Base-by-base conservation (phyloP, 1,140 invertebrate genomes). In the Lucilia cuprina region DNA sequence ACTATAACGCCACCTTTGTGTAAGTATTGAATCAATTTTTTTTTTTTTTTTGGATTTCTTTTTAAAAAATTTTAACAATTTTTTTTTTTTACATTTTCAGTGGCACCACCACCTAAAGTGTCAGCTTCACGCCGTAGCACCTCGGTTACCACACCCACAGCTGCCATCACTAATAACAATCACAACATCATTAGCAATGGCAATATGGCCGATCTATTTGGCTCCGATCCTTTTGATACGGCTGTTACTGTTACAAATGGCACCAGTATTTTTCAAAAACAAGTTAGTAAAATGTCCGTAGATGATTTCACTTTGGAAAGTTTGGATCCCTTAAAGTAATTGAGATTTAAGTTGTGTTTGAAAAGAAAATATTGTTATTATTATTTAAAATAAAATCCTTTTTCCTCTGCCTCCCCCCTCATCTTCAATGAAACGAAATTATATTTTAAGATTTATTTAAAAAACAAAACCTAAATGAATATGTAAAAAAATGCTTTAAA, bases 301-400 rank as follows among this genome's bases (percentile, higher is more conserved):
- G 96, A 96, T 89, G 96, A 97, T 91, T 97, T 97, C 89, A 95
- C 95, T n/a, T 88, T 97, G 86, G 96, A 96, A 90, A 96, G 95
- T 91, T 92, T 97, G 87, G 96, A 97, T 93, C 96, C 96, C 70
- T 91, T 96, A 84, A 93, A 93, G 86, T 91, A 86, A 85, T 49
- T 50, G 13, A 12, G 17, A 78, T 35, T 78, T 78, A 17, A 78
- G 49, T 30, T 41, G 41, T 41, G 41, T 8, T 41, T 10, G 10
- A 41, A 41, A 41, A 2, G 10, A 41, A 41, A 41, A 10, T 8
- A 41, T 41, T 41, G 41, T 41, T 41, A 41, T 41, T 30, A 41
- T 41, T 41, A 41, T 41, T 41, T 41, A 41, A 41, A 41, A 7
- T 8, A 41, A 41, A 41, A 10, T 5, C 41, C 10, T 8, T 3